Evolutionary conservation across 2,888 invertebrate species (phyloP).

Genomic region (Hipparchia sbordonii): DNA sequence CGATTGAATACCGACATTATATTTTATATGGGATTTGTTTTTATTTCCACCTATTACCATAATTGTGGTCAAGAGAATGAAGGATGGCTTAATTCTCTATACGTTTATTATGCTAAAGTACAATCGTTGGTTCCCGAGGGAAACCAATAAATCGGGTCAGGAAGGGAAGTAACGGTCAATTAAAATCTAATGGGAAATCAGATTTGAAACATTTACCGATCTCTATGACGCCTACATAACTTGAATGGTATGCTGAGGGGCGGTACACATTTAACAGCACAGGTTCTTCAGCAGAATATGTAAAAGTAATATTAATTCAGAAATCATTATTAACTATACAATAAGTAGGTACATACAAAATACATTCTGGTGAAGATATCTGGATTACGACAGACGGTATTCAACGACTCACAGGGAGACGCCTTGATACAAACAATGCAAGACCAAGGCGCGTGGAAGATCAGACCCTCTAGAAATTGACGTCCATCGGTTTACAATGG

Average conservation of each 20-base stretch:
- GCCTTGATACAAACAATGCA: too few relatives aligned
- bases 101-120: slow-evolving; percentile 28
- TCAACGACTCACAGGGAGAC: too few relatives aligned
- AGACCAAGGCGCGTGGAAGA: too few relatives aligned
- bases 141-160: slow-evolving; percentile 64
- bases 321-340: too few relatives aligned
- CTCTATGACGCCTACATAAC: slow-evolving; percentile 58
- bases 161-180: slow-evolving; percentile 58
- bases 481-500: too few relatives aligned
- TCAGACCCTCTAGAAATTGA: too few relatives aligned
- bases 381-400: too few relatives aligned
- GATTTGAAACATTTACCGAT: slow-evolving; percentile 42
- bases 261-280: slow-evolving; percentile 7
- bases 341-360: too few relatives aligned
- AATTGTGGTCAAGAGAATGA: slow-evolving; percentile 33
- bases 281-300: neutral
- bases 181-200: slow-evolving; percentile 63
- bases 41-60: slow-evolving; percentile 31
- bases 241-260: slow-evolving; percentile 48
- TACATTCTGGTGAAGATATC: too few relatives aligned
- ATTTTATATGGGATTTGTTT: slow-evolving; percentile 8
- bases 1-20: neutral
- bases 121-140: slow-evolving; percentile 48
- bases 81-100: slow-evolving; percentile 33
- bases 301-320: neutral